Percentiles rank a stretch among this genome's conserved stretches.
Evolutionary conservation across 2,888 invertebrate genomes (phyloP).

Genomic region (Oscheius onirici): DNA sequence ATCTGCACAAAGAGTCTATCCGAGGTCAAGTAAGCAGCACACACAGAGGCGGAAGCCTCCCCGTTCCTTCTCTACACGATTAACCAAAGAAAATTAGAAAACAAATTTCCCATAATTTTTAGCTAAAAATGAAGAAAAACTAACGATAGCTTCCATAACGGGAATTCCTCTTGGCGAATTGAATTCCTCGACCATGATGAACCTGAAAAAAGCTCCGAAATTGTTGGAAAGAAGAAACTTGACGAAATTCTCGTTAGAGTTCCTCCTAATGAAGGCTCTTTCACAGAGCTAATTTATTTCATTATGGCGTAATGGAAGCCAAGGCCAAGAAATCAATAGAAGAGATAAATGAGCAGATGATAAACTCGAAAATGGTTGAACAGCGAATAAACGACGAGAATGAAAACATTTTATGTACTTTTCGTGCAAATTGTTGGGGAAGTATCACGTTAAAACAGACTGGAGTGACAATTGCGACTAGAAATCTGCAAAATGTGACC

Average conservation of each 20-base stretch:
- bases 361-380: constrained; percentile 9
- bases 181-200: constrained; percentile 17
- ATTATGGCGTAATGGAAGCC: constrained; percentile 2
- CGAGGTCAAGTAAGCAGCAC: constrained; percentile 36
- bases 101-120: background rate
- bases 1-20: constrained; percentile 31
- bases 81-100: no score
- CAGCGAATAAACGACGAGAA: background rate
- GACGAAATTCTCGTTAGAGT: background rate
- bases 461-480: constrained; percentile 26
- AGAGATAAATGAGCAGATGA: constrained; percentile 4
- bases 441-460: constrained; percentile 2
- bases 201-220: background rate
- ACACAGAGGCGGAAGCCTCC: constrained; percentile 8
- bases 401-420: constrained; percentile 17
- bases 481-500: background rate
- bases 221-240: background rate
- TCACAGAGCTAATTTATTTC: background rate
- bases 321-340: background rate
- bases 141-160: constrained; percentile 39
- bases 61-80: background rate
- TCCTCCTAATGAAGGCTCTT: background rate
- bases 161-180: constrained; percentile 42
- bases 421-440: background rate
- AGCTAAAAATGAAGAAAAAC: constrained; percentile 1